A percentile compares a stretch with the other conserved stretches of the same genome.
phyloP scores from a whole-genome alignment of 2,888 invertebrate genomes.

The Drosophila mayaguana region DNA sequence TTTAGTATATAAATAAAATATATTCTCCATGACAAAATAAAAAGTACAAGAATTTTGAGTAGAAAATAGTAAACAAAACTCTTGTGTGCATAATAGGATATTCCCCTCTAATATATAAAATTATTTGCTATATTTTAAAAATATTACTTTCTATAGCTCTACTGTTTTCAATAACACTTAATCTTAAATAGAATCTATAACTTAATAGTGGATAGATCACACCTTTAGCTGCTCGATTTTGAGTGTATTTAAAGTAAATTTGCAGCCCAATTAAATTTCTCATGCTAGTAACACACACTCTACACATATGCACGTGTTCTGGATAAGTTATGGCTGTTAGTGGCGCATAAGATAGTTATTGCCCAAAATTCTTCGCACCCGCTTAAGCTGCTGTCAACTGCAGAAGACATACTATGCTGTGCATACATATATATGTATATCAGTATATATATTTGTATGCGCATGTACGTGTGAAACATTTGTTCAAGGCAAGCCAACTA shows the following conservation, averaged over 20 bases:
- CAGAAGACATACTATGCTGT: conserved; percentile 18
- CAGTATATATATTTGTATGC: neutral
- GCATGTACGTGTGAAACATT: conserved; percentile 11
- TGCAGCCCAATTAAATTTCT: conserved; percentile 1
- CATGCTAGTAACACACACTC: neutral
- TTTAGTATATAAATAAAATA: no score
- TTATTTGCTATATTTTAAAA: neutral
- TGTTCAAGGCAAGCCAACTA: conserved; percentile 33
- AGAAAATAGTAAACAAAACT: no score
- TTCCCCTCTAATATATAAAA: neutral
- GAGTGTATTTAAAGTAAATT: neutral
- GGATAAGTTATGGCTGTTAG: conserved; percentile 43
- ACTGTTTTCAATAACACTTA: neutral
- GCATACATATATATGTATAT: neutral
- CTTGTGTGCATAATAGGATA: no score
- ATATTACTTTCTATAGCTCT: neutral
- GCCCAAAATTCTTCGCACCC: conserved; percentile 51
- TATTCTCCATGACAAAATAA: no score
- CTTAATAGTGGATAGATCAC: no score
- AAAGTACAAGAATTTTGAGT: no score
- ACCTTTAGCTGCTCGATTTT: neutral
- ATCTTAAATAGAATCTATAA: neutral
- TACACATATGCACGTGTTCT: conserved; percentile 12
- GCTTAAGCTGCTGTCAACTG: conserved; percentile 55
- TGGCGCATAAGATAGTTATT: conserved; percentile 34